A percentile compares a stretch with the other conserved stretches of the same genome.
phyloP scores from a whole-genome alignment of 1,140 invertebrate genomes.

The Yoshiicerus persimilis region DNA sequence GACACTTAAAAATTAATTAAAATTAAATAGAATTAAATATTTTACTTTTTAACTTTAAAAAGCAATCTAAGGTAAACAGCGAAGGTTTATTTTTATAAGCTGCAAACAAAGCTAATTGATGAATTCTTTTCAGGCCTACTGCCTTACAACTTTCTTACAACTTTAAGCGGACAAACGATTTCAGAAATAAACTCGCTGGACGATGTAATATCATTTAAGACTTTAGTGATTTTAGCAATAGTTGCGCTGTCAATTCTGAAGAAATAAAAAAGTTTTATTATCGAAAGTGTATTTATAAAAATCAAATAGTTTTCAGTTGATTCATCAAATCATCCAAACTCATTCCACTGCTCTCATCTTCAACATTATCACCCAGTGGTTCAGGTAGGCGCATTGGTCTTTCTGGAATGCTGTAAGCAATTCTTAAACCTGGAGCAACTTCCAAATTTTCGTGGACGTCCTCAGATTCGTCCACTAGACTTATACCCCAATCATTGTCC shows the following conservation, averaged over 20 bases:
- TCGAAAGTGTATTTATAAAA: background rate
- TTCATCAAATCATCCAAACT: constrained; percentile 85
- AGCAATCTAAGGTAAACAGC: too few species aligned
- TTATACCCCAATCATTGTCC: constrained; percentile 87
- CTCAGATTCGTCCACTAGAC: constrained; percentile 65
- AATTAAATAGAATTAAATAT: too few species aligned
- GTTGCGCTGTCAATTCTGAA: background rate
- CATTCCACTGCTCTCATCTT: constrained; percentile 56
- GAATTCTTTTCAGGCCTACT: constrained; percentile 59
- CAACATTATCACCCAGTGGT: constrained; percentile 49
- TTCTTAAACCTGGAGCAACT: constrained; percentile 62
- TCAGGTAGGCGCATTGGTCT: constrained; percentile 48
- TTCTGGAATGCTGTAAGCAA: constrained; percentile 67
- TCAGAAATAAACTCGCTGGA: constrained; percentile 60
- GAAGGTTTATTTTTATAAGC: too few species aligned
- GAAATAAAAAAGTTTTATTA: constrained; percentile 2
- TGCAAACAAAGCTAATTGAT: too few species aligned
- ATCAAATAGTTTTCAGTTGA: constrained; percentile 78
- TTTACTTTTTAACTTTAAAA: too few species aligned
- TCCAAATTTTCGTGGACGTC: constrained; percentile 57
- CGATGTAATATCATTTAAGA: constrained; percentile 59
- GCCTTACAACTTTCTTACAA: constrained; percentile 68
- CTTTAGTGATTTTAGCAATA: background rate
- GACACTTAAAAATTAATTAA: too few species aligned
- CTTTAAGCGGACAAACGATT: constrained; percentile 63